A percentile compares a stretch with the other conserved stretches of the same genome.
These are phyloP conservation scores for Epinephelus moara DNA, from an alignment of 2,113 vertebrate genomes.

Conservation along the genomic window DNA sequence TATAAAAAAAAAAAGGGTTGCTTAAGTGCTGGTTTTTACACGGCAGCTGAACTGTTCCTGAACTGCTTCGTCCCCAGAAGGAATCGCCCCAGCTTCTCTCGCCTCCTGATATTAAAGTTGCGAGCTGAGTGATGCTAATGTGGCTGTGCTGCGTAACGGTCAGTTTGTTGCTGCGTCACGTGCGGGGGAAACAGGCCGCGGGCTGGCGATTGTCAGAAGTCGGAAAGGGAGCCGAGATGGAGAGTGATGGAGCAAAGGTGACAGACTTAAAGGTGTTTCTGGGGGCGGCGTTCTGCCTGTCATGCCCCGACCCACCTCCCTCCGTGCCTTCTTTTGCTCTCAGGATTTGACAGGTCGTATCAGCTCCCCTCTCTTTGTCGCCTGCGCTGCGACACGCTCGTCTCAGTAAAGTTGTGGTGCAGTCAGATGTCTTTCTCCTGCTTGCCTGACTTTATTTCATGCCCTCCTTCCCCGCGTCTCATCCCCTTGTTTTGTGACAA, in stretches of 20 bases:
- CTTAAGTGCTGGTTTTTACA: not conserved
- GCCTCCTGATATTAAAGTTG: not conserved
- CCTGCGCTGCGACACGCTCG: constrained; percentile 81
- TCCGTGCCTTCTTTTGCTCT: constrained; percentile 62
- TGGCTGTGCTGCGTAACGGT: not conserved
- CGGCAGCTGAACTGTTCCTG: constrained; percentile 49
- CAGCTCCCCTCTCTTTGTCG: constrained; percentile 43
- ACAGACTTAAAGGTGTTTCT: constrained; percentile 94
- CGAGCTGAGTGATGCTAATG: not conserved
- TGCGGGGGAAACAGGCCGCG: not conserved
- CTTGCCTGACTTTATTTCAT: constrained; percentile 71
- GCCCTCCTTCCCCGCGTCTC: constrained; percentile 28
- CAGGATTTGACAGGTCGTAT: constrained; percentile 86
- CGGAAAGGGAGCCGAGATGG: constrained; percentile 83
- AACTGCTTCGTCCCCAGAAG: constrained; percentile 35
- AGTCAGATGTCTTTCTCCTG: constrained; percentile 67
- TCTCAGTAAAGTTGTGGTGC: constrained; percentile 75
- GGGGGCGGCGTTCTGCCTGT: constrained; percentile 75
- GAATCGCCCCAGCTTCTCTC: constrained; percentile 18
- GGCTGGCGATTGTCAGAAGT: constrained; percentile 27
- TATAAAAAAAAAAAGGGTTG: not conserved
- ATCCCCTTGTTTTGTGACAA: constrained; percentile 57
- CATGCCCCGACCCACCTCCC: constrained; percentile 49
- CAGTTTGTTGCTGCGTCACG: not conserved
- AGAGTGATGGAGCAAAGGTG: constrained; percentile 90